These are phyloP conservation scores for Rotaria socialis DNA, from an alignment of 2,888 invertebrate species.

Conservation along the genomic window DNA sequence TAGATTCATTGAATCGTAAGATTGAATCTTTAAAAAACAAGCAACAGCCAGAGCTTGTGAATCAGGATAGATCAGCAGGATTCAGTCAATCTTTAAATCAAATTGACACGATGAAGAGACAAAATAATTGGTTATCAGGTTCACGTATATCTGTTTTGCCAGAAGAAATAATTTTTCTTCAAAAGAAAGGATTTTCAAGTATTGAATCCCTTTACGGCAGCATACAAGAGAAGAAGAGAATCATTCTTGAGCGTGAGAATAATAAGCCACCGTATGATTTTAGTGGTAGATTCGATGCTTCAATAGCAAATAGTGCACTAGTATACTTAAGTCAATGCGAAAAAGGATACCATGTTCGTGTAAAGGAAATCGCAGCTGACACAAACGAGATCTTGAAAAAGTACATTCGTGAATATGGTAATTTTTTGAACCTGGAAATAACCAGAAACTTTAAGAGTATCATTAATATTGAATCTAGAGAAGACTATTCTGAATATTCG, in stretches of 20 bases:
- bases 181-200: neutral
- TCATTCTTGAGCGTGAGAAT: neutral
- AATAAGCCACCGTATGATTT: neutral
- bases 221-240: neutral
- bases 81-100: neutral
- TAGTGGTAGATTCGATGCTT: neutral
- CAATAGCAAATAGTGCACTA: neutral
- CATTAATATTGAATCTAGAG: neutral
- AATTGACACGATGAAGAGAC: neutral
- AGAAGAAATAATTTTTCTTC: neutral
- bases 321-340: neutral
- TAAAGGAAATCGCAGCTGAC: neutral
- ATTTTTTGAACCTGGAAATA: neutral
- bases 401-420: neutral
- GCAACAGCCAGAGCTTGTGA: neutral
- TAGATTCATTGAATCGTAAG: neutral
- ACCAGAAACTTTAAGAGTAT: neutral
- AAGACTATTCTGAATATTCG: neutral
- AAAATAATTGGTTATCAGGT: neutral
- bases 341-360: neutral
- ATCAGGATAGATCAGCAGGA: neutral
- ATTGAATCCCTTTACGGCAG: neutral
- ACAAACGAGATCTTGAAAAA: neutral
- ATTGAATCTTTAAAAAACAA: neutral
- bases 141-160: neutral